Base-by-base conservation (phyloP, 92 coral and sea anemone species). In the Phymanthus crucifer region DNA sequence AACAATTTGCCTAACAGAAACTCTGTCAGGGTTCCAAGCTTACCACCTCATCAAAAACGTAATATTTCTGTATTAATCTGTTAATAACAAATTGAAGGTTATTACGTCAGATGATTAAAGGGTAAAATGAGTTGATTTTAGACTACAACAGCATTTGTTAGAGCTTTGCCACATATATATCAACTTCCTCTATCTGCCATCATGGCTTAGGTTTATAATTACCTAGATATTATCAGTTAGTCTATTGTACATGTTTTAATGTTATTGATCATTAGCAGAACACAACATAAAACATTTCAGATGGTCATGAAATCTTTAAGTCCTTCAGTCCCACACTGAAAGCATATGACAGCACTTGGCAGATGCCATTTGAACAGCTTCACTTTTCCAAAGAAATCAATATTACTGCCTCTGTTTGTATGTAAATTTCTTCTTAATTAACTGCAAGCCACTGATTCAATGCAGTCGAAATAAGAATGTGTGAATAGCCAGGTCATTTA, bases 191-290 rank as follows among this genome's bases (percentile, higher is more conserved):
- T 38, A 77, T 77, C 81, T 77, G 81, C 81, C 81, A 77, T 77
- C 81, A n/a, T 77, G 36, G 73, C 81, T 77, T 77, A 64, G 10
- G 35, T 76, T n/a, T 61, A 54, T 77, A 64, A 77, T 77, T 77
- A 77, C 47, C 1, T 43, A 16, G 81, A 77, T 77, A 3, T 77
- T 77, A 77, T 77, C 81, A 21, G 9, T 65, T 3, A 3, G 18
- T n/a, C 81, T 61, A 16, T 4, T 16, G 43, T 34, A 69, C 40
- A 69, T 69, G 46, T 32, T 69, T 34, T 69, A 34, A 9, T 69
- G 24, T 34, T 69, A 12, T 34, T 32, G 18, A 38, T 32, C 73
- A 69, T 69, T 32, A 2, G 29, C 35, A 2, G 34, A 18, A 69
- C 4, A 9, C 73, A 17, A 26, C 73, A 69, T 32, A 13, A 69